A percentile compares a stretch with the other conserved stretches of the same genome.
Evolutionary conservation across 2,888 invertebrate genomes (phyloP).

Genomic region (Tetranychus piercei): DNA sequence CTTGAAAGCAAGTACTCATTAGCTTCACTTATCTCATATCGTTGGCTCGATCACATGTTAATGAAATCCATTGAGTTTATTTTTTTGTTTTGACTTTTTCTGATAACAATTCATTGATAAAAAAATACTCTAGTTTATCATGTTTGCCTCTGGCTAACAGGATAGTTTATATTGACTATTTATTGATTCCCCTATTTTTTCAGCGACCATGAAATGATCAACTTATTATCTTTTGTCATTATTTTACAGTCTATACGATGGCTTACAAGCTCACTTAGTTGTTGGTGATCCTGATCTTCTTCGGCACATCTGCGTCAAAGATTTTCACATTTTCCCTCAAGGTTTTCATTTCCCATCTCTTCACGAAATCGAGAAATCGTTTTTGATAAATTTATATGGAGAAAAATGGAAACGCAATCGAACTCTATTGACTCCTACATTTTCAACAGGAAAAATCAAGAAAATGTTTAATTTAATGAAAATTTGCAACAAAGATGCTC

Average conservation of each 20-base stretch:
- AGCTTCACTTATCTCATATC: too few species aligned
- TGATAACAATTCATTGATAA: too few species aligned
- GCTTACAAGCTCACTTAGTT: conserved; percentile 9
- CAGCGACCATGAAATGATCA: too few species aligned
- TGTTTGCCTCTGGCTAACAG: too few species aligned
- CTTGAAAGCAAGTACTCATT: too few species aligned
- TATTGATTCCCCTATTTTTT: too few species aligned
- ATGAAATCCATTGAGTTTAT: too few species aligned
- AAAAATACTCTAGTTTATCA: too few species aligned
- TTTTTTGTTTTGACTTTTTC: too few species aligned
- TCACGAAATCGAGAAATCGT: conserved; percentile 34
- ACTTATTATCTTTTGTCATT: too few species aligned
- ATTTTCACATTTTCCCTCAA: conserved; percentile 23
- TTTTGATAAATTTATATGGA: neutral
- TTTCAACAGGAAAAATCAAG: conserved; percentile 48
- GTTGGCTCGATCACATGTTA: too few species aligned
- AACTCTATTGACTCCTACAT: conserved; percentile 45
- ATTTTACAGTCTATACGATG: conserved; percentile 7
- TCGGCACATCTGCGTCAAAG: conserved; percentile 22
- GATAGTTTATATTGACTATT: too few species aligned
- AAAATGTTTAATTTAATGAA: conserved; percentile 45
- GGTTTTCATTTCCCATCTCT: conserved; percentile 12
- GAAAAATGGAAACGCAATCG: conserved; percentile 45
- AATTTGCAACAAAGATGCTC: conserved; percentile 36
- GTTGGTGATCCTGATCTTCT: conserved; percentile 23